These are phyloP conservation scores for Scrobipalpa atriplicella DNA, from an alignment of 2,888 invertebrate genomes.

Conservation along the genomic window DNA sequence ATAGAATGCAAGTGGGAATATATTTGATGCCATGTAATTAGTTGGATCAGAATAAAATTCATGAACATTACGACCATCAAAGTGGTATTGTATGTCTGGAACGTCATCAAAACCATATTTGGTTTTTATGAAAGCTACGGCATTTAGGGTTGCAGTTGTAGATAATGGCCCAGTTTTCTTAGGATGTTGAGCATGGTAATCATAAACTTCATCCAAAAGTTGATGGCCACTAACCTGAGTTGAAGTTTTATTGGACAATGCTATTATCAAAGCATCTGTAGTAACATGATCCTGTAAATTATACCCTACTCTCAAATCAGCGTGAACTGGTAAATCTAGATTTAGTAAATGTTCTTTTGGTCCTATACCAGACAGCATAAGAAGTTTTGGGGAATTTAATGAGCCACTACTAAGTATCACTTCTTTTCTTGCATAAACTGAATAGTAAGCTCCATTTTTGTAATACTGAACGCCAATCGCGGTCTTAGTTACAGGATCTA, in stretches of 20 bases:
- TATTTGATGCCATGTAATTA: constrained; percentile 68
- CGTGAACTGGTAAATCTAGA: constrained; percentile 80
- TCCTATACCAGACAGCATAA: constrained; percentile 87
- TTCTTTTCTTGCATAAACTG: constrained; percentile 81
- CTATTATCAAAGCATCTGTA: constrained; percentile 76
- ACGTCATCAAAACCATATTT: constrained; percentile 65
- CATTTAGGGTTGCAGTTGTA: constrained; percentile 78
- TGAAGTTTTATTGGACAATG: constrained; percentile 79
- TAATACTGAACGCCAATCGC: constrained; percentile 71
- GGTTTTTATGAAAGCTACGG: constrained; percentile 84
- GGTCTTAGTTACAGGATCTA: constrained; percentile 79
- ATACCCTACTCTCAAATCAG: constrained; percentile 86
- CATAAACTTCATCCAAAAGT: constrained; percentile 66
- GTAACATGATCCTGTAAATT: constrained; percentile 91
- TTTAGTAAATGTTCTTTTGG: constrained; percentile 78
- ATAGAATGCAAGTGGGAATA: constrained; percentile 84
- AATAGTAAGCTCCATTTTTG: constrained; percentile 66
- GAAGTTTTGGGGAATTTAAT: constrained; percentile 84
- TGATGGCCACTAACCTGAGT: constrained; percentile 68
- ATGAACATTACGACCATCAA: constrained; percentile 81
- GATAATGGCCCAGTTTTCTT: constrained; percentile 79
- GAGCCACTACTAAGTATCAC: constrained; percentile 84
- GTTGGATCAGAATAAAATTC: constrained; percentile 84
- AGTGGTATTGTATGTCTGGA: constrained; percentile 87
- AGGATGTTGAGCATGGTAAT: constrained; percentile 63